Percentiles rank a stretch among this genome's conserved stretches.
Evolutionary conservation across 2,888 invertebrate species (phyloP).

Genomic region (Diadromus collaris): DNA sequence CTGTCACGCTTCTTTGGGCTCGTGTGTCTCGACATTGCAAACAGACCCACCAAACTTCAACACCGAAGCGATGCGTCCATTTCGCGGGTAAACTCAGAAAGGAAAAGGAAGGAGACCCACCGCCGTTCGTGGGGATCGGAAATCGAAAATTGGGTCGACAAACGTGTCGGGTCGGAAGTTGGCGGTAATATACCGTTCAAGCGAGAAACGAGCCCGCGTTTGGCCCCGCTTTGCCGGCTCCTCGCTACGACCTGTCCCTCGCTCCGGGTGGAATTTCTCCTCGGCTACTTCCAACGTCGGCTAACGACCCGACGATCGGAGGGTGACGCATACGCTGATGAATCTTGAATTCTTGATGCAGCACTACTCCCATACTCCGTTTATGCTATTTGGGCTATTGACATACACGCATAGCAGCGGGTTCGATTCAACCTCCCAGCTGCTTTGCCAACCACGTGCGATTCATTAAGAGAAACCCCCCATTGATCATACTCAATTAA

Average conservation of each 20-base stretch:
- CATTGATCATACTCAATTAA: conserved; percentile 20
- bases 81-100: conserved; percentile 18
- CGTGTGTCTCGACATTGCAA: not conserved
- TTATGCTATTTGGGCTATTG: not conserved
- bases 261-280: conserved; percentile 30
- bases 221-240: conserved; percentile 27
- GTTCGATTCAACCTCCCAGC: not conserved
- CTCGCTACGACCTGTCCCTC: not conserved
- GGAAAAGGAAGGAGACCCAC: not conserved
- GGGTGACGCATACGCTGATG: conserved; percentile 2
- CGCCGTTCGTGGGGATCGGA: conserved; percentile 50
- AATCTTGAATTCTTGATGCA: conserved; percentile 44
- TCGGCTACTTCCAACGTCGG: conserved; percentile 25
- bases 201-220: conserved; percentile 57
- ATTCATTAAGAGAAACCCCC: conserved; percentile 3
- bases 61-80: conserved; percentile 13
- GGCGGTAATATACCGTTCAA: conserved; percentile 59
- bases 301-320: conserved; percentile 47
- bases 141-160: conserved; percentile 64
- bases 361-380: not conserved
- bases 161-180: conserved; percentile 62
- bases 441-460: not conserved
- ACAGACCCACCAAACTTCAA: not conserved
- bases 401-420: not conserved
- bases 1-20: not conserved